phyloP scores from a whole-genome alignment of 2,797 vertebrate genomes.

The Poeciliopsis turneri region DNA sequence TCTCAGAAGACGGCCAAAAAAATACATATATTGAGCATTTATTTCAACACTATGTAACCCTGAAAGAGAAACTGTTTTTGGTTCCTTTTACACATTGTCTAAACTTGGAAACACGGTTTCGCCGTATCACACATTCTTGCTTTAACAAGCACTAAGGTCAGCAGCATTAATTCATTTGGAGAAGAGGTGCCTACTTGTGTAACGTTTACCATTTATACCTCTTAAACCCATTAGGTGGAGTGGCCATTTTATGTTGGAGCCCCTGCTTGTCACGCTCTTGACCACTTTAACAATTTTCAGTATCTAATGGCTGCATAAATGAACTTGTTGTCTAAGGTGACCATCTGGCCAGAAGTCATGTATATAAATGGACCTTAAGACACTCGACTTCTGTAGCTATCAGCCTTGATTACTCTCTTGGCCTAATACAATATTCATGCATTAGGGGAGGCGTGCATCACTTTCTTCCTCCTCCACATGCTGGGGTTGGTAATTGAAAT shows the following conservation, averaged over 20 bases:
- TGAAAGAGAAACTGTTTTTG: slow-evolving; percentile 33
- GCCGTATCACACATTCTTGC: slow-evolving; percentile 46
- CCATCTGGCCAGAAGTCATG: slow-evolving; percentile 80
- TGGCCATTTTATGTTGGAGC: slow-evolving; percentile 59
- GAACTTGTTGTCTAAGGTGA: slow-evolving; percentile 70
- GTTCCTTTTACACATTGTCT: slow-evolving; percentile 32
- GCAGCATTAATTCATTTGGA: slow-evolving; percentile 55
- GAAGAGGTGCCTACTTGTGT: slow-evolving; percentile 30
- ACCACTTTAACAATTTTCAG: slow-evolving; percentile 61
- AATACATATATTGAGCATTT: slow-evolving; percentile 55
- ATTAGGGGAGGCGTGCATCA: slow-evolving; percentile 71
- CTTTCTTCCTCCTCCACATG: slow-evolving; percentile 66
- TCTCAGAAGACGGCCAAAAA: slow-evolving; percentile 58
- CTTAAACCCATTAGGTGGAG: slow-evolving; percentile 61
- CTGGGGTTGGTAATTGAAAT: slow-evolving; percentile 82
- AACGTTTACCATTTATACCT: slow-evolving; percentile 40
- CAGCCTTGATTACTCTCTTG: slow-evolving; percentile 72
- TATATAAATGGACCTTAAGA: slow-evolving; percentile 75
- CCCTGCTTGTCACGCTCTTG: slow-evolving; percentile 48
- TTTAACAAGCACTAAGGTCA: slow-evolving; percentile 52
- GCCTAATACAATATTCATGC: slow-evolving; percentile 82
- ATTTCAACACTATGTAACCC: slow-evolving; percentile 44
- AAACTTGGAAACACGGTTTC: slow-evolving; percentile 42
- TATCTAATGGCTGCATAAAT: slow-evolving; percentile 72
- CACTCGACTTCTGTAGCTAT: slow-evolving; percentile 75